These are phyloP conservation scores for Brachyopa scutellaris DNA, from an alignment of 2,888 invertebrate genomes.

Conservation along the genomic window DNA sequence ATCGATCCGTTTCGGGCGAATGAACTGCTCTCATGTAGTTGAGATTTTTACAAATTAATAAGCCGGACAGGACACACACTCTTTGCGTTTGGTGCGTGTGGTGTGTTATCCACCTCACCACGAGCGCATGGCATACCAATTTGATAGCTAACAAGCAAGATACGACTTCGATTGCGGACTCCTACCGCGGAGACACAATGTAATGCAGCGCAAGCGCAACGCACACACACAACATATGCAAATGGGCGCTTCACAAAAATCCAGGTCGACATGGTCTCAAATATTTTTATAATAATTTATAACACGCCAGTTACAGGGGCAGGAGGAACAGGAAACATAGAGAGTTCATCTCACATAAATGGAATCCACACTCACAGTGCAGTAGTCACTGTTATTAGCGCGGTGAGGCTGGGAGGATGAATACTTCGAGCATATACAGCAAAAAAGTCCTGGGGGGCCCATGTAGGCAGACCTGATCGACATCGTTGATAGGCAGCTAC, in stretches of 20 bases:
- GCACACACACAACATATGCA: too few species aligned
- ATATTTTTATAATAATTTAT: conserved; percentile 73
- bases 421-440: conserved; percentile 35
- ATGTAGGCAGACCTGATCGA: conserved; percentile 71
- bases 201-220: conserved; percentile 9
- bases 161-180: conserved; percentile 70
- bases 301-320: conserved; percentile 33
- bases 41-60: conserved; percentile 73
- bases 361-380: conserved; percentile 44
- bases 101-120: conserved; percentile 57
- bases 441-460: conserved; percentile 67
- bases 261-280: conserved; percentile 73
- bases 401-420: too few species aligned
- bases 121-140: conserved; percentile 67
- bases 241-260: conserved; percentile 51
- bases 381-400: conserved; percentile 62
- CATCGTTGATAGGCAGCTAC: conserved; percentile 68
- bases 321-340: neutral
- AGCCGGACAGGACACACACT: conserved; percentile 60
- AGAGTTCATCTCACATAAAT: conserved; percentile 53
- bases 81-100: conserved; percentile 63
- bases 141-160: conserved; percentile 72
- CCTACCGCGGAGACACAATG: conserved; percentile 41
- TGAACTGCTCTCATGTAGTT: conserved; percentile 62
- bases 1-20: conserved; percentile 50